phyloP scores from a whole-genome alignment of 1,140 invertebrate species.

The Coelopa frigida region DNA sequence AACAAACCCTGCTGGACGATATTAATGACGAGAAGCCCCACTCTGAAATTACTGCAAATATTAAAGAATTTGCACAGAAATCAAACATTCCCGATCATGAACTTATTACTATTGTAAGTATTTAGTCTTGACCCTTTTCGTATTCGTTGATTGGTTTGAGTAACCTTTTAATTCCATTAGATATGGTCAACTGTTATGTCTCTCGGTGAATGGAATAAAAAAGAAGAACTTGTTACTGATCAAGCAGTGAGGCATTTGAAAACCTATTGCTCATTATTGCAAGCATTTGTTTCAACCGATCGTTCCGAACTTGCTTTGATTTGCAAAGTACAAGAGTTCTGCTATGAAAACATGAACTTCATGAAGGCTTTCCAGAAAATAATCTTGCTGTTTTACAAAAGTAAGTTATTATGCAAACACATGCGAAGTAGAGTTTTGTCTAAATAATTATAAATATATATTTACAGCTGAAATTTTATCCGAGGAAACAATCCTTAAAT shows the following conservation, averaged over 20 bases:
- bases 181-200: constrained; percentile 92
- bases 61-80: constrained; percentile 77
- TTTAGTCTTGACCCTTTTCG: constrained; percentile 1
- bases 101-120: constrained; percentile 67
- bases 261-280: constrained; percentile 75
- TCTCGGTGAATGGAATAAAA: constrained; percentile 95
- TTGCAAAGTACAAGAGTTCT: constrained; percentile 91
- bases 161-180: constrained; percentile 47
- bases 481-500: constrained; percentile 86
- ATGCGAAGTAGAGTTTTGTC: no score
- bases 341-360: constrained; percentile 98
- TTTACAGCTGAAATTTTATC: constrained; percentile 73
- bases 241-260: constrained; percentile 88
- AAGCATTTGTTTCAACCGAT: constrained; percentile 73
- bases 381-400: constrained; percentile 92
- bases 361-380: constrained; percentile 98
- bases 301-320: constrained; percentile 82
- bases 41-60: constrained; percentile 72
- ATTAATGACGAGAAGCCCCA: constrained; percentile 73
- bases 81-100: constrained; percentile 82
- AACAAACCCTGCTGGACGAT: constrained; percentile 68
- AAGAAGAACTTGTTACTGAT: constrained; percentile 91
- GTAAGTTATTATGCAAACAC: constrained; percentile 47
- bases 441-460: no score
- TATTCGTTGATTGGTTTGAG: no score